Evolutionary conservation across 2,797 vertebrate genomes (phyloP), one percentile per base, ranked within the genome.

Genomic region (Periparus ater): DNA sequence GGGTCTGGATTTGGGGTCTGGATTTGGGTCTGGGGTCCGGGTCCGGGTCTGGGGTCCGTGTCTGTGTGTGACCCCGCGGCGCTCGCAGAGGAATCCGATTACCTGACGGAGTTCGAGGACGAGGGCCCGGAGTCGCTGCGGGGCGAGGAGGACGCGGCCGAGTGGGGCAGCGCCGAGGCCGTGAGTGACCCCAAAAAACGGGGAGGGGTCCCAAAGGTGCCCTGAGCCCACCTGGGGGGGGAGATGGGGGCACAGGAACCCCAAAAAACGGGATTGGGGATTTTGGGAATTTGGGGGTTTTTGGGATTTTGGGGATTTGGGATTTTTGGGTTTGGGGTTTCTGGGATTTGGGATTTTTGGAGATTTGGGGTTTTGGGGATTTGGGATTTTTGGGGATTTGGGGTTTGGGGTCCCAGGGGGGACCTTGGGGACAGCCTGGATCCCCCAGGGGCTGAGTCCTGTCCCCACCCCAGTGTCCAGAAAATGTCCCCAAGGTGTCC

Each of bases 21-120:
- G 36, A 10, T 47, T 22, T 47, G 22, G 23, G 47, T 38, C 36
- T 38, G 36, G 36, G 36, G 36, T 38, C 38, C 10, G 38, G 38
- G 8, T 51, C 8, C 3, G 44, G 44, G 44, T 18, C 17, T 17
- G 50, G 50, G 50, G 26, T 38, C 38, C 38, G 38, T 10, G 38
- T 38, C 11, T 11, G 38, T 38, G 38, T 5, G 40, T 63, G 29
- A 63, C 32, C 17, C 12, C 14, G 5, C 13, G 2, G 10, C 44
- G 44, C 8, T 3, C 11, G 14, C 96, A 4, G 99, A 99, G 81
- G 99, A 99, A 92, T 99, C 99, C 0, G 99, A 99, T 88, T 99
- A 98, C 95, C 98, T 99, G 97, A 99, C 99, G 0, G 99, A 99
- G 93, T 99, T 99, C 0, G 99, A 99, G 94, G 99, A 99, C 17